Evolutionary conservation across 30 jellyfish, hydroid and myxozoan genomes (phyloP).

Genomic region (Sanderia malayensis): DNA sequence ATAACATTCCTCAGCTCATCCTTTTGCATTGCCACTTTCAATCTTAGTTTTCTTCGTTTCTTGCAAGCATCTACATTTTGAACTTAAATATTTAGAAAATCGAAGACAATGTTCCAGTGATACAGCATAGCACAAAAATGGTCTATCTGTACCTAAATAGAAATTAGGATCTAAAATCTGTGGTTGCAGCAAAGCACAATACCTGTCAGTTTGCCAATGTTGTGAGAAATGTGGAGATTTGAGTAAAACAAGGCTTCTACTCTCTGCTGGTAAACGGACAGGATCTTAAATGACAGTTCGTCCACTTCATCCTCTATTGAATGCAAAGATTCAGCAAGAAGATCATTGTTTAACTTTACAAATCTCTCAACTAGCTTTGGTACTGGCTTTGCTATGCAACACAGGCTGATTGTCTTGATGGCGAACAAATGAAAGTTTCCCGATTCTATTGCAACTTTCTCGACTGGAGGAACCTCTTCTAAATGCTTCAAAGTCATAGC

Average conservation of each 20-base stretch:
- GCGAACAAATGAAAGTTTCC: no score
- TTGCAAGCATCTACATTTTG: constrained; percentile 11
- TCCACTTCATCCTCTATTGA: neutral
- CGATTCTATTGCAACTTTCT: no score
- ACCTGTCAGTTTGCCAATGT: constrained; percentile 16
- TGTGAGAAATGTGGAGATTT: constrained; percentile 12
- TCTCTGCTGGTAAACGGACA: neutral
- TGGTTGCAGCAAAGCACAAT: neutral
- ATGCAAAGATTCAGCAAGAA: neutral
- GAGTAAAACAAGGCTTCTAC: constrained; percentile 4
- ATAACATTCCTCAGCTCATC: neutral
- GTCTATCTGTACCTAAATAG: neutral
- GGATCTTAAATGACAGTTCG: neutral
- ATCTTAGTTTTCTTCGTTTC: constrained; percentile 3
- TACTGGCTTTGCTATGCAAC: constrained; percentile 6
- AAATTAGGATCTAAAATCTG: no score
- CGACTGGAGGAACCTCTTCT: no score
- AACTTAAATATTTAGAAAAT: no score
- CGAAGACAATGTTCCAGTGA: no score
- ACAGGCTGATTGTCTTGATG: no score
- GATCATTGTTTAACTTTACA: neutral
- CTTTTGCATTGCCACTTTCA: constrained; percentile 8
- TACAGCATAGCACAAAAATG: no score
- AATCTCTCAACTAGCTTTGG: neutral
- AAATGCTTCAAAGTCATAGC: neutral